These are phyloP conservation scores for Monochamus saltuarius DNA, from an alignment of 1,140 invertebrate genomes.

Conservation along the genomic window DNA sequence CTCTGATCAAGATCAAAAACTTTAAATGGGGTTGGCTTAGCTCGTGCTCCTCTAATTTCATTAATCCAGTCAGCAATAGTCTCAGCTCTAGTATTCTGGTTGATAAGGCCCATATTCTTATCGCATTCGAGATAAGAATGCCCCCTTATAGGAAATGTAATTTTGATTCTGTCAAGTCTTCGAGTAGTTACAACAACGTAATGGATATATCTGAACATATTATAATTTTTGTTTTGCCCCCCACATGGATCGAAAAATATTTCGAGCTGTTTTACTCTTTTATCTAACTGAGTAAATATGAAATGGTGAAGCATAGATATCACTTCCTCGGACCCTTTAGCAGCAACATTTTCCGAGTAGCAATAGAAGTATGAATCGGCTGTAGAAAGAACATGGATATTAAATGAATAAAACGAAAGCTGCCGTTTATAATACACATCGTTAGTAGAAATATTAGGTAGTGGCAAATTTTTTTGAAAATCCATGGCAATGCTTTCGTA, in stretches of 20 bases:
- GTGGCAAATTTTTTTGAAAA: conserved; percentile 28
- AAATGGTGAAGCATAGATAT: conserved; percentile 29
- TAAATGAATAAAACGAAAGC: conserved; percentile 22
- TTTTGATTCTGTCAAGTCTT: conserved; percentile 25
- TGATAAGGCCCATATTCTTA: conserved; percentile 38
- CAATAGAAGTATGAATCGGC: conserved; percentile 20
- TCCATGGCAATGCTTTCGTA: conserved; percentile 28
- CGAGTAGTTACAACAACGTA: conserved; percentile 28
- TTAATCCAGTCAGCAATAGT: conserved; percentile 28
- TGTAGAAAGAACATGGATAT: conserved; percentile 30
- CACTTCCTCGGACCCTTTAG: conserved; percentile 33
- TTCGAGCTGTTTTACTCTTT: conserved; percentile 19
- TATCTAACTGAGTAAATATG: conserved; percentile 30
- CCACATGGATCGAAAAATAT: conserved; percentile 37
- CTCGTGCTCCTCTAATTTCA: conserved; percentile 21
- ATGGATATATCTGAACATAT: conserved; percentile 16
- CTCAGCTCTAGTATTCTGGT: conserved; percentile 30
- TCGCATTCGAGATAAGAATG: conserved; percentile 39
- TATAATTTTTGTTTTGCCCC: conserved; percentile 43
- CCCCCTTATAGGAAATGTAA: conserved; percentile 30
- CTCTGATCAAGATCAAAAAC: conserved; percentile 12
- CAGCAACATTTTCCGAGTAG: conserved; percentile 24
- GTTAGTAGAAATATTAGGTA: conserved; percentile 31
- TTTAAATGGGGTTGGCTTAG: conserved; percentile 31
- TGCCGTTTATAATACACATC: conserved; percentile 34